Conservation (phyloP, 2,888 invertebrate genomes). For the Pristionchus mayeri region DNA sequence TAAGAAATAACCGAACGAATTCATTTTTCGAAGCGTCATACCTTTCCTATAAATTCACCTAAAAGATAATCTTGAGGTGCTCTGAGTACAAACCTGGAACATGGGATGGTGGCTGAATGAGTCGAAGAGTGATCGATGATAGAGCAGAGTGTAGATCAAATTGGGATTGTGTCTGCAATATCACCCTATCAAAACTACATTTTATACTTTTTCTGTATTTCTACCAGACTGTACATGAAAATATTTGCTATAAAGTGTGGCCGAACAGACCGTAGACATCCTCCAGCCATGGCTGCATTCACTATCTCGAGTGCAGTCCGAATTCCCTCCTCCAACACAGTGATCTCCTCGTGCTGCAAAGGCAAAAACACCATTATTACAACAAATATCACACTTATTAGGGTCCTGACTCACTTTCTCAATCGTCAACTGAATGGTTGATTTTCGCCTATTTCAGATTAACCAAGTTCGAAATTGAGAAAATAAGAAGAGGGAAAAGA, state of each 20-base stretch:
- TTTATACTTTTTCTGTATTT: too few species aligned
- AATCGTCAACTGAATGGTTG: neutral
- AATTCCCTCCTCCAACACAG: conserved; percentile 93
- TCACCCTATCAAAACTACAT: neutral
- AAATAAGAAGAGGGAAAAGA: too few species aligned
- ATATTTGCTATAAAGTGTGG: neutral
- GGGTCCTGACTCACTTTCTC: neutral
- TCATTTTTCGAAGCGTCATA: too few species aligned
- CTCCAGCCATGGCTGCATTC: conserved; percentile 87
- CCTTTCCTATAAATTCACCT: too few species aligned
- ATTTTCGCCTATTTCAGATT: too few species aligned
- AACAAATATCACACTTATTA: neutral
- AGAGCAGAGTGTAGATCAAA: conserved; percentile 93
- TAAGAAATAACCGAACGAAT: neutral
- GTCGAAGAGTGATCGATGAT: conserved; percentile 91
- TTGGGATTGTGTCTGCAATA: conserved; percentile 85
- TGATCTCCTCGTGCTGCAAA: conserved; percentile 87
- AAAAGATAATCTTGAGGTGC: too few species aligned
- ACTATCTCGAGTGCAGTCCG: conserved; percentile 96
- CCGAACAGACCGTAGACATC: conserved; percentile 33
- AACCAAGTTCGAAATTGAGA: too few species aligned
- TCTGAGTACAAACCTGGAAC: conserved; percentile 83
- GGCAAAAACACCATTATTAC: too few species aligned
- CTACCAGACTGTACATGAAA: too few species aligned
- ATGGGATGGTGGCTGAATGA: conserved; percentile 89